phyloP scores from a whole-genome alignment of 2,888 invertebrate species.

The Stenurella melanura region DNA sequence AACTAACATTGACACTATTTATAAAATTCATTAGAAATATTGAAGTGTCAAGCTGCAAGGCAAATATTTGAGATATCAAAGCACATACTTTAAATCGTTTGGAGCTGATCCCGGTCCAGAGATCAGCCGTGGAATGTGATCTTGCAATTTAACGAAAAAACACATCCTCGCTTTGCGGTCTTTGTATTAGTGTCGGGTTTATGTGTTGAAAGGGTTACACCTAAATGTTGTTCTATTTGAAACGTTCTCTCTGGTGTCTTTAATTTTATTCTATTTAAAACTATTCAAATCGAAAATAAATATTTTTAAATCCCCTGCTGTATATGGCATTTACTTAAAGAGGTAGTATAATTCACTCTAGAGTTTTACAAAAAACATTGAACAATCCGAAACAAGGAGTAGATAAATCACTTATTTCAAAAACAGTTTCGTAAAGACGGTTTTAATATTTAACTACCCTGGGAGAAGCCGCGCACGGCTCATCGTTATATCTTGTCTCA shows the following conservation, averaged over 20 bases:
- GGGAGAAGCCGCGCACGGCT: not conserved
- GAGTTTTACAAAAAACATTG: not conserved
- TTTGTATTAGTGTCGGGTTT: not conserved
- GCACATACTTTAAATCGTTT: not conserved
- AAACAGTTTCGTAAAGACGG: not conserved
- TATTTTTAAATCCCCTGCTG: too few relatives aligned
- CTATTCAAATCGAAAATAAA: too few relatives aligned
- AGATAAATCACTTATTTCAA: not conserved
- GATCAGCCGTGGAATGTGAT: not conserved
- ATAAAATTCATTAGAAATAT: not conserved
- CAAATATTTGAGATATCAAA: not conserved
- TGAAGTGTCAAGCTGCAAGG: not conserved
- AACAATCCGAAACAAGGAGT: not conserved
- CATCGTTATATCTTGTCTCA: not conserved
- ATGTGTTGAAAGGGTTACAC: too few relatives aligned
- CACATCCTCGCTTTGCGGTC: not conserved
- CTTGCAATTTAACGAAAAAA: not conserved
- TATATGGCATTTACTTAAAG: not conserved
- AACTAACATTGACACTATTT: not conserved
- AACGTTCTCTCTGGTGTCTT: too few relatives aligned
- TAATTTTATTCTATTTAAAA: too few relatives aligned
- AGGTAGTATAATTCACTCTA: not conserved
- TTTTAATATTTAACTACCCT: slow-evolving; percentile 7
- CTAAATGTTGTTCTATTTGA: too few relatives aligned
- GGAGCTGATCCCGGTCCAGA: not conserved